Conservation (phyloP, 1,140 invertebrate genomes). For the Drosophila pallidifrons region DNA sequence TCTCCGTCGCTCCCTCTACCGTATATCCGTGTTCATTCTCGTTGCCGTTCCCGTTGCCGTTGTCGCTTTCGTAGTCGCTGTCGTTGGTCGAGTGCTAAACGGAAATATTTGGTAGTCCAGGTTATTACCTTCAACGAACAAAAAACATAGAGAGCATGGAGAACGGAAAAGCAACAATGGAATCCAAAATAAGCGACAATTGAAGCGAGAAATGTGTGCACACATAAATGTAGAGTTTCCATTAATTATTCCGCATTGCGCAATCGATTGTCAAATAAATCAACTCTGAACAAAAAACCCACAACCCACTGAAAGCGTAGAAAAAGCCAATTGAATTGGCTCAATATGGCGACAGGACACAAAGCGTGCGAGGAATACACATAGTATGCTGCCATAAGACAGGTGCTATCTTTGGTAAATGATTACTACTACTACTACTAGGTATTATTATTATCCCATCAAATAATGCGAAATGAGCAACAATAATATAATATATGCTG, state of each 20-base stretch:
- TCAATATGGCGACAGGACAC: constrained; percentile 39
- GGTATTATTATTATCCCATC: constrained; percentile 1
- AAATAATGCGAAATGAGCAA: not conserved
- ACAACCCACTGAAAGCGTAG: not conserved
- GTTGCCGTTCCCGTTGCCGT: constrained; percentile 11
- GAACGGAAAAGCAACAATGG: constrained; percentile 42
- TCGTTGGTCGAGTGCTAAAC: constrained; percentile 60
- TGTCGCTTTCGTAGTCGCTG: constrained; percentile 41
- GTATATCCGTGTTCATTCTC: constrained; percentile 21
- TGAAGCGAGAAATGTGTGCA: constrained; percentile 66
- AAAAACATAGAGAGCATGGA: constrained; percentile 15
- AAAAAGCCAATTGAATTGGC: constrained; percentile 37
- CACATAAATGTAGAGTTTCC: constrained; percentile 41
- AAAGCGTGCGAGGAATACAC: constrained; percentile 28
- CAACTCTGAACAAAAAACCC: constrained; percentile 22
- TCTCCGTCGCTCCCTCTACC: constrained; percentile 26
- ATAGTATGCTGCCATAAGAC: constrained; percentile 13
- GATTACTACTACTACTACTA: too few relatives aligned
- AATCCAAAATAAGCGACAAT: constrained; percentile 50
- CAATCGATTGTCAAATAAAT: constrained; percentile 65
- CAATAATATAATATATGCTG: constrained; percentile 3
- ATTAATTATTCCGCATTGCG: constrained; percentile 77
- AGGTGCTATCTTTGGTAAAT: constrained; percentile 42
- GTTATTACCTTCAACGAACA: constrained; percentile 30
- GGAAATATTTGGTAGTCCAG: constrained; percentile 76